Base-by-base conservation (phyloP, 2,888 invertebrate species). In the Asteroscopus sphinx region DNA sequence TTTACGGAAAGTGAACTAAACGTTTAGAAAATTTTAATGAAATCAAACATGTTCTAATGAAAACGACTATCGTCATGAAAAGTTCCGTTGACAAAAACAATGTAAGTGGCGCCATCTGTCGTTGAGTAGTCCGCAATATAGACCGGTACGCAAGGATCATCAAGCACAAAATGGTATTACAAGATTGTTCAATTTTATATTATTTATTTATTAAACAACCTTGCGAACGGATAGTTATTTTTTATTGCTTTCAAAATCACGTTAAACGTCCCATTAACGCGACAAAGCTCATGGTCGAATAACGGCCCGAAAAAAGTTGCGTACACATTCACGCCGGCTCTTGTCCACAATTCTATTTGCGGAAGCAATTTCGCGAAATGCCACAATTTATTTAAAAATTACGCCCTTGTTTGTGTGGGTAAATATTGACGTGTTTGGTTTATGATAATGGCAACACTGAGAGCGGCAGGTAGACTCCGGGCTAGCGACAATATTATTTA, bases 321-420 rank as follows among this genome's bases (percentile, higher is more conserved):
- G 86, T 82, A 88, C 84, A 90, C 90, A 90, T 88, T 87, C 83
- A 76, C 82, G 82, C 82, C 81, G 79, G 79, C 87, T 87, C 88
- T 83, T 85, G 91, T 89, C 89, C 92, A 89, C 90, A 90, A 85
- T 89, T 86, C 84, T 93, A 91, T 94, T 94, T 93, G 93, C 89
- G 90, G 87, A 91, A 93, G 89, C 92, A 93, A 92, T 94, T 94
- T 94, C 85, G 92, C 93, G 86, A 93, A 93, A 93, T 92, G 91
- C 92, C 93, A 94, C 94, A 94, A 94, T 94, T 93, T 94, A 94
- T 94, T 94, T 94, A 94, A 94, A 94, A 94, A 94, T 94, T 94
- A 94, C 93, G 83, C 91, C 93, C 93, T 92, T 94, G 94, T 93
- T 94, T 94, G 93, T 93, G 87, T 89, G 87, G 83, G 87, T 89